A percentile compares a stretch with the other conserved stretches of the same genome.
Evolutionary conservation across 2,888 invertebrate genomes (phyloP).

Genomic region (Therioaphis trifolii): DNA sequence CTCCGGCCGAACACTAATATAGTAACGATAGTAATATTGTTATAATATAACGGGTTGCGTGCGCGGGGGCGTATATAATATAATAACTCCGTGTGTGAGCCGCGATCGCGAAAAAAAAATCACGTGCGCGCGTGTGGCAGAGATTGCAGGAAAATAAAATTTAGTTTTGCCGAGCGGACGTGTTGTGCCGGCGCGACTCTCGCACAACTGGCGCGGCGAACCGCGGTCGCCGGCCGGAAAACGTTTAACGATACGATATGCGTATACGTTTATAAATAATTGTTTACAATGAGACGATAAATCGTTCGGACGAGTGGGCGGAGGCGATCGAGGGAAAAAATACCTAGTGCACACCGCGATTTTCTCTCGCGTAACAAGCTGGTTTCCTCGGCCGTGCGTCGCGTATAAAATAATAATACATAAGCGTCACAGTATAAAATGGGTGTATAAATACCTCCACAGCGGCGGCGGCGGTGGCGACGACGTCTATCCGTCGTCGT

Average conservation of each 20-base stretch:
- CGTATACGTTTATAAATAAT: background rate
- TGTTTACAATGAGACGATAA: slow-evolving; percentile 1
- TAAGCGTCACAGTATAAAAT: too few species aligned
- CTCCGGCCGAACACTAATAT: background rate
- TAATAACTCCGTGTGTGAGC: background rate
- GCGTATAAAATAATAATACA: too few species aligned
- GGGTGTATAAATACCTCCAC: too few species aligned
- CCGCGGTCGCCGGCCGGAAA: too few species aligned
- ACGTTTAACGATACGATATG: too few species aligned
- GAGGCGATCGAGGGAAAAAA: slow-evolving; percentile 3
- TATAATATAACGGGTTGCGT: slow-evolving; percentile 9
- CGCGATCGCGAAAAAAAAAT: background rate
- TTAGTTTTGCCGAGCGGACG: slow-evolving; percentile 7
- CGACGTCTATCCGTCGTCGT: too few species aligned
- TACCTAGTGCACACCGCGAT: too few species aligned
- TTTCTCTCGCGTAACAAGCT: background rate
- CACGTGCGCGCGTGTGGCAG: background rate
- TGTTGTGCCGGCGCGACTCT: too few species aligned
- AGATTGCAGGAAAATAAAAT: background rate
- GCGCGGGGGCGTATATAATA: slow-evolving; percentile 16
- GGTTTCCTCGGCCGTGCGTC: too few species aligned
- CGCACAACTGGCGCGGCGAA: too few species aligned
- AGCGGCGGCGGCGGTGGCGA: too few species aligned
- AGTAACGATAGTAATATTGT: too few species aligned
- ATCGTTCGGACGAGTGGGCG: background rate